Evolutionary conservation across 2,797 vertebrate species (phyloP).

Genomic region (Acanthurus tractus): DNA sequence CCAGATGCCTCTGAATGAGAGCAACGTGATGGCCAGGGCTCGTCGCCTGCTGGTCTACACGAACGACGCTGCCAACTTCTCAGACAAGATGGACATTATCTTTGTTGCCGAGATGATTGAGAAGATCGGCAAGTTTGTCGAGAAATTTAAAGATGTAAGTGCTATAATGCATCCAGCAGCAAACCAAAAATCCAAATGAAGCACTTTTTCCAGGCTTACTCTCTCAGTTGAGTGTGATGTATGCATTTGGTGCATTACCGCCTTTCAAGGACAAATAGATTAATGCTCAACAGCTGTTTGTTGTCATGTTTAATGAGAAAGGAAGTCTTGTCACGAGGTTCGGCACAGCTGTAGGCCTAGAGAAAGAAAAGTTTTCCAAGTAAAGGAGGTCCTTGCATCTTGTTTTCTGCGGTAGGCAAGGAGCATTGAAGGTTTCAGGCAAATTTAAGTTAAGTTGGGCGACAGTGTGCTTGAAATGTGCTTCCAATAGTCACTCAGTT

Average conservation of each 20-base stretch:
- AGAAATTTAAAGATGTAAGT: conserved; percentile 96
- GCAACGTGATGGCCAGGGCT: conserved; percentile 92
- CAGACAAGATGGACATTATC: conserved; percentile 99
- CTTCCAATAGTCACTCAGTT: conserved; percentile 24
- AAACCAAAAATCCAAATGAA: neutral
- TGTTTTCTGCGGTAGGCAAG: neutral
- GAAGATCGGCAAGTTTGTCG: conserved; percentile 96
- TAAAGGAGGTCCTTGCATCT: conserved; percentile 1
- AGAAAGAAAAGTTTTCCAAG: conserved; percentile 10
- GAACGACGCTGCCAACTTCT: conserved; percentile 95
- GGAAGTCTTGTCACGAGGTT: conserved; percentile 31
- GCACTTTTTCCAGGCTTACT: neutral
- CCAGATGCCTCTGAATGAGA: conserved; percentile 97
- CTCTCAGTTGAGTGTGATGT: neutral
- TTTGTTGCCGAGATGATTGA: conserved; percentile 99
- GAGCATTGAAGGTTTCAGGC: neutral
- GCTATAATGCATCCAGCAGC: neutral
- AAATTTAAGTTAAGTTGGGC: conserved; percentile 14
- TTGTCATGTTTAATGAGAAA: conserved; percentile 52
- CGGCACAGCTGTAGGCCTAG: conserved; percentile 21
- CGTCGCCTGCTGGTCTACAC: conserved; percentile 93
- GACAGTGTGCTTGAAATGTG: conserved; percentile 19
- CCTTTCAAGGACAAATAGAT: conserved; percentile 26
- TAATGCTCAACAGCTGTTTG: conserved; percentile 50
- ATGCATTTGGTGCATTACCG: neutral